These are phyloP conservation scores for Agonopterix arenella DNA, from an alignment of 2,888 invertebrate genomes.

Conservation along the genomic window DNA sequence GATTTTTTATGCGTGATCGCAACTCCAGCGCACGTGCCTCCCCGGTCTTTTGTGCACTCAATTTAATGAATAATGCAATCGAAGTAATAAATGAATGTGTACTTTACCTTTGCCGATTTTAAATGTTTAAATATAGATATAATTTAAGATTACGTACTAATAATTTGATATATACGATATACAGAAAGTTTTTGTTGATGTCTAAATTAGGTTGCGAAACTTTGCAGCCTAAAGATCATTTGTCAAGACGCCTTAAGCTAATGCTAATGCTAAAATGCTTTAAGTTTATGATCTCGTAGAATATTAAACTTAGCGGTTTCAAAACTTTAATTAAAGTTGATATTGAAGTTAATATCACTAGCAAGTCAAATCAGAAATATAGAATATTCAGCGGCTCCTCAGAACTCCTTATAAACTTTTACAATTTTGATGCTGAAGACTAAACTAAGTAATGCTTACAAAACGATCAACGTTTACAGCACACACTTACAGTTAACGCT, in stretches of 20 bases:
- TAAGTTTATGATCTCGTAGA: too few relatives aligned
- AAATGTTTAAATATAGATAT: too few relatives aligned
- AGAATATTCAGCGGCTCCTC: background rate
- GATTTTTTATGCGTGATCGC: constrained; percentile 30
- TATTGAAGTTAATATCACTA: background rate
- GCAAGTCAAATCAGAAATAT: background rate
- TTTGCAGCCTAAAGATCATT: too few relatives aligned
- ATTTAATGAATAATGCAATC: background rate
- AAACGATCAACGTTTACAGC: constrained; percentile 4
- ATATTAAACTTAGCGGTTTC: background rate
- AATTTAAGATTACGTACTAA: too few relatives aligned
- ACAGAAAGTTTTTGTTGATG: too few relatives aligned
- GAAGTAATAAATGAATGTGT: too few relatives aligned
- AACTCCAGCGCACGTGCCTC: constrained; percentile 21
- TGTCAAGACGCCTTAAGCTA: too few relatives aligned
- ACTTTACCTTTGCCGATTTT: too few relatives aligned
- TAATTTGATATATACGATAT: too few relatives aligned
- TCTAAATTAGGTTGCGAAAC: too few relatives aligned
- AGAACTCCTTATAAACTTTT: constrained; percentile 2
- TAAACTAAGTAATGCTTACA: constrained; percentile 6
- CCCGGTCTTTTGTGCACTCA: constrained; percentile 18
- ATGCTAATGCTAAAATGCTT: too few relatives aligned
- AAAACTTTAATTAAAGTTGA: background rate
- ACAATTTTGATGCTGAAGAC: constrained; percentile 3
- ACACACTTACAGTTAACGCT: constrained; percentile 4